phyloP scores from a whole-genome alignment of 2,113 vertebrate genomes.

The Alethe castanea region DNA sequence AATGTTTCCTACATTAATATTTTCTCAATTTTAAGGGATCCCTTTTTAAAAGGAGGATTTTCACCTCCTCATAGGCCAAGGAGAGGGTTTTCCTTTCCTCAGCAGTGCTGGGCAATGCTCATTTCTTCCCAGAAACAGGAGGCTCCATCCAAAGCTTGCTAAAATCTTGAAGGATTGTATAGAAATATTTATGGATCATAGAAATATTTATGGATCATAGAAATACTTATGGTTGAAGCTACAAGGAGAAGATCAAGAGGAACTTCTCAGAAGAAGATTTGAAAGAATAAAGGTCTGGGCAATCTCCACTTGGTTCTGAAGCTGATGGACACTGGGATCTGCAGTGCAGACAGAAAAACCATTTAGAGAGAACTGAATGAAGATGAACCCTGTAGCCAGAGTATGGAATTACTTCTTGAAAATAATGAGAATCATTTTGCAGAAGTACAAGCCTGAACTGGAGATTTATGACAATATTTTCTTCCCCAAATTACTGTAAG shows the following conservation, averaged over 20 bases:
- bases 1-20: not conserved
- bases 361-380: not conserved
- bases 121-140: not conserved
- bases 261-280: not conserved
- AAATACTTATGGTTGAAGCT: not conserved
- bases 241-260: not conserved
- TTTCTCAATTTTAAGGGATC: not conserved
- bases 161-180: not conserved
- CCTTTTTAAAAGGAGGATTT: not conserved
- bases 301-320: not conserved
- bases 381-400: not conserved
- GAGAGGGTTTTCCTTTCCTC: not conserved
- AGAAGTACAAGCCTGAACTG: not conserved
- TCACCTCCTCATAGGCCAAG: not conserved
- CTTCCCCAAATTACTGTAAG: not conserved
- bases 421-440: not conserved
- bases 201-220: not conserved
- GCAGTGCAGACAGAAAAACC: not conserved
- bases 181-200: not conserved
- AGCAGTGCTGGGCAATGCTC: not conserved
- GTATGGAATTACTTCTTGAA: not conserved
- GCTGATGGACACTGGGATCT: not conserved
- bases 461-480: constrained; percentile 10
- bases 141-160: not conserved
- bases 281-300: not conserved